phyloP scores from a whole-genome alignment of 2,797 vertebrate genomes.

The Simalia tracyae region DNA sequence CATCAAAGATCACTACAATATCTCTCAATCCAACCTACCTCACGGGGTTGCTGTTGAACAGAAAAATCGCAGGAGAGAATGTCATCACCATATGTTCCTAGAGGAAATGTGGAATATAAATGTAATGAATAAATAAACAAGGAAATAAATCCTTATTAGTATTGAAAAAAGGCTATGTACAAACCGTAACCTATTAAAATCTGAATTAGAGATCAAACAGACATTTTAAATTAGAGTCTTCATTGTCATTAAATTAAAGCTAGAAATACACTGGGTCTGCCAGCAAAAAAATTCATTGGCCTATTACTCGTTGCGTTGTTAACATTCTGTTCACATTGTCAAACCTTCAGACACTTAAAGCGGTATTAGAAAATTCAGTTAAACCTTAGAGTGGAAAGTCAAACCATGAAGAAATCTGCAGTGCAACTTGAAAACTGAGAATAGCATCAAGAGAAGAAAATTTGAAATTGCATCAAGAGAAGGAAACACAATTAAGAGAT shows the following conservation, averaged over 20 bases:
- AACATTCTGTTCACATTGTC: not conserved
- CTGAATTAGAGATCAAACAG: not conserved
- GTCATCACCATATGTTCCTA: not conserved
- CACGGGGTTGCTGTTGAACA: not conserved
- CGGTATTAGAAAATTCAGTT: not conserved
- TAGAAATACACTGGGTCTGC: not conserved
- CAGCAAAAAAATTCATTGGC: not conserved
- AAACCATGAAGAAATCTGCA: not conserved
- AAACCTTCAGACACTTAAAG: not conserved
- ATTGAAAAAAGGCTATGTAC: not conserved
- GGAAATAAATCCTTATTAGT: not conserved
- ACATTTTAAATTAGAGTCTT: not conserved
- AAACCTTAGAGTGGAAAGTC: not conserved
- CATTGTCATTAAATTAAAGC: not conserved
- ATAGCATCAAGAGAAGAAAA: not conserved
- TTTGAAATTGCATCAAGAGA: not conserved
- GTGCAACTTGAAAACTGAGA: not conserved
- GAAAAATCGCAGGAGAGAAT: not conserved
- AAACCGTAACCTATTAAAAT: not conserved
- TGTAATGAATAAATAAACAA: not conserved
- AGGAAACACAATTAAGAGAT: not conserved
- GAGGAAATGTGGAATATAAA: not conserved
- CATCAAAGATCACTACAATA: not conserved
- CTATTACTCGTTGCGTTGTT: not conserved
- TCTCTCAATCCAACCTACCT: not conserved